Base-by-base conservation (phyloP, 2,797 vertebrate species). In the Trematomus bernacchii region DNA sequence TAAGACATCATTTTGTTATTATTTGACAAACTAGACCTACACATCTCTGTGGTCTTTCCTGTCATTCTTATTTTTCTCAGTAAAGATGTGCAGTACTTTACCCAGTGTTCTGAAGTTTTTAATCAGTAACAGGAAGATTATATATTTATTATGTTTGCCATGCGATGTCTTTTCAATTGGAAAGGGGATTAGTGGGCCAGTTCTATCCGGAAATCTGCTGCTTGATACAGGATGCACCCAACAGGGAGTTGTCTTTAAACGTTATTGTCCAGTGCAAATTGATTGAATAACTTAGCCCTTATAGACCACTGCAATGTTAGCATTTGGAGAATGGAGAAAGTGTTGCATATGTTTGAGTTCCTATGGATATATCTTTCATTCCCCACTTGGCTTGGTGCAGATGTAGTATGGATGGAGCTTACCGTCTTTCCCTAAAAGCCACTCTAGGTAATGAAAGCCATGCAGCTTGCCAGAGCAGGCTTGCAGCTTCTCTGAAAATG, bases 381-480 rank as follows among this genome's bases (percentile, higher is more conserved):
- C 87, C 83, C 82, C 72, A 79, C 83, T 88, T 89, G 86, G 80
- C 77, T 85, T 33, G 58, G 50, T 86, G 69, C 83, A 86, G 76
- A 83, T 83, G 79, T 71, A 63, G 80, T 59, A 69, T 76, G 64
- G 88, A 75, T 80, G 66, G 87, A 75, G 80, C 78, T 83, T 82
- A 83, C 53, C 46, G 57, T 83, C 77, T 81, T 68, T 76, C 73
- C 79, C 85, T 91, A 88, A 93, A 93, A 94, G 85, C 91, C 94
- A 95, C 93, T 95, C 87, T 90, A 81, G 84, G 85, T 94, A 94
- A 95, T 96, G 92, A 95, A 91, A 92, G 83, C 82, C 47, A 50
- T 64, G 73, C 77, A 66, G 86, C 85, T 89, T 91, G 93, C 92
- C 93, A 94, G 86, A 86, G 77, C 65, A 69, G 78, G 66, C 80